Percentiles rank a stretch among this genome's conserved stretches.
phyloP scores from a whole-genome alignment of 2,888 invertebrate species.

The Agrotis puta region DNA sequence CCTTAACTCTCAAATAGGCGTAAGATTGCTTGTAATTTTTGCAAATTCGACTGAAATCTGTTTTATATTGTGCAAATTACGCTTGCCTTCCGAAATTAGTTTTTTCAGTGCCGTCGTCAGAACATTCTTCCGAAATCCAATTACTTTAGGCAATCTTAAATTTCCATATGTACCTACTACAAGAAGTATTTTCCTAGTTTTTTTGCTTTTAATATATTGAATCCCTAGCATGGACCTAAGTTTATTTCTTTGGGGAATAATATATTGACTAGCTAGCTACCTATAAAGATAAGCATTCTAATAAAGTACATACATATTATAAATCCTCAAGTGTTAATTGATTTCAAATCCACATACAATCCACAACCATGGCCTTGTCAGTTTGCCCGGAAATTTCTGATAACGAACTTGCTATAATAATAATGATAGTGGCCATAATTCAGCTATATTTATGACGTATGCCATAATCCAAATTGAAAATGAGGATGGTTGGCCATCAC shows the following conservation, averaged over 20 bases:
- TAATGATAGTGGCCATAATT: slow-evolving; percentile 14
- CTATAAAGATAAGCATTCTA: background rate
- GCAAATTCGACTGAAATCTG: slow-evolving; percentile 43
- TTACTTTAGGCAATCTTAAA: slow-evolving; percentile 55
- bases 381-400: slow-evolving; percentile 6
- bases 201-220: slow-evolving; percentile 4
- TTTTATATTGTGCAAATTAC: slow-evolving; percentile 53
- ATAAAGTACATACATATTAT: background rate
- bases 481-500: slow-evolving; percentile 67
- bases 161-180: slow-evolving; percentile 34
- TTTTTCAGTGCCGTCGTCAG: slow-evolving; percentile 47
- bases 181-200: background rate
- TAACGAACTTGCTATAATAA: slow-evolving; percentile 10
- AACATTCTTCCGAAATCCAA: slow-evolving; percentile 57
- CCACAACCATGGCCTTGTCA: background rate
- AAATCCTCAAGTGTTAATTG: slow-evolving; percentile 1
- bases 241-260: background rate
- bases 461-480: slow-evolving; percentile 61
- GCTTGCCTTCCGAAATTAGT: slow-evolving; percentile 48
- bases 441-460: slow-evolving; percentile 20
- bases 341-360: background rate
- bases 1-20: slow-evolving; percentile 23
- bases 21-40: slow-evolving; percentile 37
- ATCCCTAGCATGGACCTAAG: background rate
- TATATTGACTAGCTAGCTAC: background rate